These are phyloP conservation scores for Pangasius larnaudii DNA, from an alignment of 2,797 vertebrate genomes.

Conservation along the genomic window DNA sequence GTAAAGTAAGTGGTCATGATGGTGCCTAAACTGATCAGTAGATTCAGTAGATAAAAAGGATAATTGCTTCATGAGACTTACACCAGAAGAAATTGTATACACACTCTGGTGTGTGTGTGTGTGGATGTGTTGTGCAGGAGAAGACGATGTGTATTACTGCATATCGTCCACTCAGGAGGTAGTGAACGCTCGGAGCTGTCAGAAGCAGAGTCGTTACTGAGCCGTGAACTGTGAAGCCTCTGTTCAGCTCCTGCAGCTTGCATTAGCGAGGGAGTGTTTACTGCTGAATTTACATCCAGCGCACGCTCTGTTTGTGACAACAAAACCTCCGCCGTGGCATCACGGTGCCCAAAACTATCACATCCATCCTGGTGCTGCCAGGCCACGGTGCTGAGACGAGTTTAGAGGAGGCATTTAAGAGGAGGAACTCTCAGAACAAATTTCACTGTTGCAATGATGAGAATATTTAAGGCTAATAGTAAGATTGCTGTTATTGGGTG, in stretches of 20 bases:
- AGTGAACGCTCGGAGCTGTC: slow-evolving; percentile 45
- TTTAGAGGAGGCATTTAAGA: slow-evolving; percentile 15
- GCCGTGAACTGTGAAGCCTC: slow-evolving; percentile 47
- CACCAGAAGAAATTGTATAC: background rate
- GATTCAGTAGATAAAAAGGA: background rate
- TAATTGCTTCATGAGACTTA: background rate
- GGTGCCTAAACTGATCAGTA: background rate
- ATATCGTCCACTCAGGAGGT: slow-evolving; percentile 13
- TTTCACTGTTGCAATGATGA: background rate
- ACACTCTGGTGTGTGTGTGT: background rate
- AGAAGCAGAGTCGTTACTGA: slow-evolving; percentile 31
- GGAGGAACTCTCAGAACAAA: background rate
- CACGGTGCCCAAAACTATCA: slow-evolving; percentile 32
- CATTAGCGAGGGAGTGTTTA: slow-evolving; percentile 37
- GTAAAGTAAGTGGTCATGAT: background rate
- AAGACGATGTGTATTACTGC: background rate
- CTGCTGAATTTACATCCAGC: slow-evolving; percentile 51
- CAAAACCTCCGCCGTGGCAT: slow-evolving; percentile 29
- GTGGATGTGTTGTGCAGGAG: background rate
- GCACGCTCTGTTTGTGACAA: slow-evolving; percentile 51
- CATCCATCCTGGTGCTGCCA: slow-evolving; percentile 44
- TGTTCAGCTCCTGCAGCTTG: slow-evolving; percentile 53
- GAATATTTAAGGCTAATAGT: background rate
- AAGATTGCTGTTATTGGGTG: background rate
- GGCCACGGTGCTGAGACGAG: background rate